Percentiles rank a stretch among this genome's conserved stretches.
These are phyloP conservation scores for Amblyornis subalaris DNA, from an alignment of 2,113 vertebrate genomes.

Conservation along the genomic window DNA sequence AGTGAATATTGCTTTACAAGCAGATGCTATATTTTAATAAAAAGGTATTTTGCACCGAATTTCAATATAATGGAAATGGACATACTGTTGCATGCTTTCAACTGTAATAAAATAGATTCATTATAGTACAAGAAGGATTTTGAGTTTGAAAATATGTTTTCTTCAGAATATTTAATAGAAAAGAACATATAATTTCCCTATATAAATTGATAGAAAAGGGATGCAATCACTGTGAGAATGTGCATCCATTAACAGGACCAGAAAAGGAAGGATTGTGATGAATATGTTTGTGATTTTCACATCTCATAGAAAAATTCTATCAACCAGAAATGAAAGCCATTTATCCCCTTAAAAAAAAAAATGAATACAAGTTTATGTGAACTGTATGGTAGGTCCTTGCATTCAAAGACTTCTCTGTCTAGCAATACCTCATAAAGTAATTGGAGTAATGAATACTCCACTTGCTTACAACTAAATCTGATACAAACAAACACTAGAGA, in stretches of 20 bases:
- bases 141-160: constrained; percentile 25
- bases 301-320: constrained; percentile 43
- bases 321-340: constrained; percentile 2
- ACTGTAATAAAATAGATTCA: constrained; percentile 52
- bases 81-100: constrained; percentile 6
- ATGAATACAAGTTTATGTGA: background rate
- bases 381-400: background rate
- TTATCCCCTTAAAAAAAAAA: background rate
- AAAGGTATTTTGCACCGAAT: constrained; percentile 21
- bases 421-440: background rate
- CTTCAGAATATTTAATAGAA: constrained; percentile 47
- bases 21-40: constrained; percentile 26
- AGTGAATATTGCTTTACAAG: background rate
- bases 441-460: background rate
- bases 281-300: constrained; percentile 42
- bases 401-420: background rate
- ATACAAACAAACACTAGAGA: background rate
- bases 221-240: background rate
- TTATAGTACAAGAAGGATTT: background rate
- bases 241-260: background rate
- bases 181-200: background rate
- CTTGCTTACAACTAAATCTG: constrained; percentile 2
- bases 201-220: constrained; percentile 30
- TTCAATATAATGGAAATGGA: constrained; percentile 30
- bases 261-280: constrained; percentile 27